Conservation (phyloP, 2,113 vertebrate species). For the Calyptommatus sinebrachiatus region DNA sequence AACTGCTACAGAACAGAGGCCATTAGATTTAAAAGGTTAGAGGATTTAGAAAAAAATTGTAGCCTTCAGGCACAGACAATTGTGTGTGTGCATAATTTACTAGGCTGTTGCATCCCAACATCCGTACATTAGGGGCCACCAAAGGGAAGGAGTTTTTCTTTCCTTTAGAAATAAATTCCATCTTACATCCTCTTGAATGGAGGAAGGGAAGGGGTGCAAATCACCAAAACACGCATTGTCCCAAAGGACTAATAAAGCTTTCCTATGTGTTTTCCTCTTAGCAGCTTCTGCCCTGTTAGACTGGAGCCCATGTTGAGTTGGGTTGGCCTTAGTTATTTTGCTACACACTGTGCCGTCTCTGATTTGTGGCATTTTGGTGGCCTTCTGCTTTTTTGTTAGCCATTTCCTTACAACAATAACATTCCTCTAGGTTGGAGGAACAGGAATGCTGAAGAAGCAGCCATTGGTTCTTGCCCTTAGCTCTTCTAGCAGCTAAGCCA, state of each 20-base stretch:
- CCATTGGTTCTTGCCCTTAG: neutral
- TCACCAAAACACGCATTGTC: neutral
- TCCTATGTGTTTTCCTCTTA: neutral
- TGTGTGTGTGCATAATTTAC: neutral
- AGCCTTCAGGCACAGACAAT: too few species aligned
- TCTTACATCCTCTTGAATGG: too few species aligned
- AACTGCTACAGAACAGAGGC: neutral
- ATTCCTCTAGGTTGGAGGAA: neutral
- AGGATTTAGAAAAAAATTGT: neutral
- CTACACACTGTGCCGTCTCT: neutral
- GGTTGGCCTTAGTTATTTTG: neutral
- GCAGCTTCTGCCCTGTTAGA: neutral
- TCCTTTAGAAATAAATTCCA: neutral
- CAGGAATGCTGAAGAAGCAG: neutral
- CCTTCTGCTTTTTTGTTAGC: neutral
- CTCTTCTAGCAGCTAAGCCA: conserved; percentile 47
- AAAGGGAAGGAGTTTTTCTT: neutral
- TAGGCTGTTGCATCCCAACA: neutral
- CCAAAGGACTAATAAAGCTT: neutral
- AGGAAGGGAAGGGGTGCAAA: neutral
- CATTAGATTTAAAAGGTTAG: too few species aligned
- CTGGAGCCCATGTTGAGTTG: neutral
- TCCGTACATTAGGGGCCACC: neutral
- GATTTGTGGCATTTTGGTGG: neutral
- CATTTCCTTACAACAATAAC: neutral